phyloP scores from a whole-genome alignment of 1,140 invertebrate genomes.

The Trigoniulus corallinus region DNA sequence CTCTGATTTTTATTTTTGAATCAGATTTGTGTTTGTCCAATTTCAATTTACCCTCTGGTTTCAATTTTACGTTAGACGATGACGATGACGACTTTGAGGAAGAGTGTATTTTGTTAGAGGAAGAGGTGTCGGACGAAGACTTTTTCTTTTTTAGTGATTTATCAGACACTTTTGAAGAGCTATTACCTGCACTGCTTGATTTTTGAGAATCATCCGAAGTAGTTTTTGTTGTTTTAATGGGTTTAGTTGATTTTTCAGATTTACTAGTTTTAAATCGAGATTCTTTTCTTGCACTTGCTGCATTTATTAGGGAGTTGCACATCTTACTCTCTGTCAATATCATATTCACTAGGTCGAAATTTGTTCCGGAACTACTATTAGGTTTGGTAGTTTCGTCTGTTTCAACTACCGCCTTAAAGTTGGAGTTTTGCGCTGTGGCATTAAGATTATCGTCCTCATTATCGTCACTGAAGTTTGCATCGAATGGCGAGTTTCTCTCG shows the following conservation, averaged over 20 bases:
- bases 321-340: constrained; percentile 2
- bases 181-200: not conserved
- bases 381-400: constrained; percentile 15
- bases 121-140: too few species aligned
- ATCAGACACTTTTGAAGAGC: not conserved
- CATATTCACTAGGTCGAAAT: constrained; percentile 28
- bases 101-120: too few species aligned
- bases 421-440: too few species aligned
- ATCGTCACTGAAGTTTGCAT: constrained; percentile 5
- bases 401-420: too few species aligned
- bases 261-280: not conserved
- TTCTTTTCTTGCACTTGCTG: not conserved
- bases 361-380: constrained; percentile 15
- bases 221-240: not conserved
- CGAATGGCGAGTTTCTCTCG: not conserved
- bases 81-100: too few species aligned
- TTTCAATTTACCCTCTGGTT: too few species aligned
- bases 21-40: too few species aligned
- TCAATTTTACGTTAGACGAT: too few species aligned
- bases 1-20: too few species aligned
- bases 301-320: not conserved
- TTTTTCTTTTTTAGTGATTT: not conserved
- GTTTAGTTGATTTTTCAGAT: not conserved
- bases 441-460: not conserved
- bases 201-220: not conserved